Base-by-base conservation (phyloP, 2,797 vertebrate species). In the Cyprinella venusta region DNA sequence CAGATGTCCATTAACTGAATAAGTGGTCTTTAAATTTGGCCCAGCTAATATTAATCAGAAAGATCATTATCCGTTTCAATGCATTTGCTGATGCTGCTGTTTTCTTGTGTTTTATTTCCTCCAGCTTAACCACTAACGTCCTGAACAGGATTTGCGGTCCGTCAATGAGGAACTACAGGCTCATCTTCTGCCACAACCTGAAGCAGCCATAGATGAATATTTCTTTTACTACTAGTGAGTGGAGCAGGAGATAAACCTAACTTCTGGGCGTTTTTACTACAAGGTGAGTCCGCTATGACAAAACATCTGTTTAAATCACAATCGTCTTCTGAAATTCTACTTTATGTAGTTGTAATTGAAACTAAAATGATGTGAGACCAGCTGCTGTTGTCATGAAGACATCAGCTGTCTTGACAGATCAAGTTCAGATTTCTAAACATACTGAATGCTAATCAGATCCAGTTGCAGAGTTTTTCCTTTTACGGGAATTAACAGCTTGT, bases 161-260 rank as follows among this genome's bases (percentile, higher is more conserved):
- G 97, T 99, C 97, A 99, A 99, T 99, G 98, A 98, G 98, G 98
- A 99, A 99, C 97, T 99, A 99, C 96, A 97, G 98, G 97, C 96
- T 99, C 94, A 99, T 99, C 97, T 99, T 99, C 94, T 99, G 98
- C 96, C 98, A 99, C 95, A 99, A 99, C 95, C 97, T 99, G 94
- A 99, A 99, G 96, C 98, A 99, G 92, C 98, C 98, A 95, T 99
- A 99, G 98, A 97, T 97, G 96, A 94, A 95, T 95, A 90, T 94
- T 94, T 93, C 94, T 92, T 96, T 97, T 93, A 95, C 94, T 96
- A 96, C 96, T 94, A 92, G 95, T 95, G 95, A 96, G 96, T 96
- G 96, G 96, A 96, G 91, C 93, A 94, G 94, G 94, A 95, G 93
- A 94, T 94, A 91, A 94, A 93, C 94, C 94, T 90, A 94, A 94